Conservation (phyloP, 2,888 invertebrate species). For the Tetrapedia diversipes region DNA sequence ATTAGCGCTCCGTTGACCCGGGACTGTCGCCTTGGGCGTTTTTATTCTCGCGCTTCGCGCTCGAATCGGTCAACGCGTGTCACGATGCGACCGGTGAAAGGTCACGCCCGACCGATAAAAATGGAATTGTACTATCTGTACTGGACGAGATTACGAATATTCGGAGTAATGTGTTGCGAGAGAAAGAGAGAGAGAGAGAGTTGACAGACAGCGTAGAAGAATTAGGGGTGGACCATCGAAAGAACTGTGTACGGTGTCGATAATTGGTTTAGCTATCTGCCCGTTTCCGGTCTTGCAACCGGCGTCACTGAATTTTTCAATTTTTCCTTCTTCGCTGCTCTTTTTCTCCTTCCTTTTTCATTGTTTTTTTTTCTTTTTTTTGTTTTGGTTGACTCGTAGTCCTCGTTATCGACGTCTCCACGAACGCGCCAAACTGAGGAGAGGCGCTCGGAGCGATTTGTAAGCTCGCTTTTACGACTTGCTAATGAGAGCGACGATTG, state of each 20-base stretch:
- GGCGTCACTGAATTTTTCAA: slow-evolving; percentile 28
- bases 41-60: slow-evolving; percentile 66
- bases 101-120: slow-evolving; percentile 75
- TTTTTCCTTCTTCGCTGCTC: slow-evolving; percentile 18
- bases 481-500: slow-evolving; percentile 27
- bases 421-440: slow-evolving; percentile 1
- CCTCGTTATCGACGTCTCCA: slow-evolving; percentile 15
- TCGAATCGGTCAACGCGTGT: slow-evolving; percentile 75
- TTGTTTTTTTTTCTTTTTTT: too few relatives aligned
- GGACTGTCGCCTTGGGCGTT: slow-evolving; percentile 75
- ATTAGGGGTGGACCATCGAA: not conserved
- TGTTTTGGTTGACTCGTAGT: too few relatives aligned
- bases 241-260: not conserved
- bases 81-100: slow-evolving; percentile 74
- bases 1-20: slow-evolving; percentile 82
- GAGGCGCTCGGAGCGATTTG: slow-evolving; percentile 20
- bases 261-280: slow-evolving; percentile 39
- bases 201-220: too few relatives aligned
- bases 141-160: slow-evolving; percentile 51
- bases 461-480: slow-evolving; percentile 37
- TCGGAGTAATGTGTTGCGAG: slow-evolving; percentile 24
- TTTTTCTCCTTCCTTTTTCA: not conserved
- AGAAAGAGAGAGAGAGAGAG: too few relatives aligned
- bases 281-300: slow-evolving; percentile 41
- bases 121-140: slow-evolving; percentile 49